A percentile compares a stretch with the other conserved stretches of the same genome.
phyloP scores from a whole-genome alignment of 1,140 invertebrate species.

The Vanessa tameamea region DNA sequence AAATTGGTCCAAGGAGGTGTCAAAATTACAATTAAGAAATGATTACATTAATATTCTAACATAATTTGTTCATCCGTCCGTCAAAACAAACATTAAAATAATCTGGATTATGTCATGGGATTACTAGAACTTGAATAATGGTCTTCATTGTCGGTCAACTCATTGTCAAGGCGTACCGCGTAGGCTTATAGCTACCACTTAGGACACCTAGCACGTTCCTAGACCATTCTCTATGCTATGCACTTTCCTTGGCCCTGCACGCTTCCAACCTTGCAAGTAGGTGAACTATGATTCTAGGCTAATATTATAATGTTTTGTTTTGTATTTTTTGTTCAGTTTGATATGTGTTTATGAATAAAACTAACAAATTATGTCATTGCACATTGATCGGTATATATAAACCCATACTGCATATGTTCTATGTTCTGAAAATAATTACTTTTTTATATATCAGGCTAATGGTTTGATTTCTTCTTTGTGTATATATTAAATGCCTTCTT shows the following conservation, averaged over 20 bases:
- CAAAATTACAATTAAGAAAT: background rate
- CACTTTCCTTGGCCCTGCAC: constrained; percentile 58
- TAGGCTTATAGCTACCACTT: constrained; percentile 42
- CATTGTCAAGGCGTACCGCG: constrained; percentile 44
- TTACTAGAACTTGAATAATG: constrained; percentile 74
- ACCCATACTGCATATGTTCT: too few relatives aligned
- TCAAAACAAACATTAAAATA: constrained; percentile 46
- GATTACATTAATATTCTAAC: background rate
- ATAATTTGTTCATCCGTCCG: background rate
- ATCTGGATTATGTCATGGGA: constrained; percentile 76
- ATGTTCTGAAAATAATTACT: too few relatives aligned
- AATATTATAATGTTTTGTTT: constrained; percentile 16
- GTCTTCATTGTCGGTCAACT: constrained; percentile 62
- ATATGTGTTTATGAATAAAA: too few relatives aligned
- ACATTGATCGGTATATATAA: too few relatives aligned
- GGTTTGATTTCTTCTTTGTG: too few relatives aligned
- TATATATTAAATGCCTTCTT: too few relatives aligned
- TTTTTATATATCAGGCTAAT: too few relatives aligned
- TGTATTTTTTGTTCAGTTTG: constrained; percentile 1
- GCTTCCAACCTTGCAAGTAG: constrained; percentile 65
- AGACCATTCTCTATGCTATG: constrained; percentile 66
- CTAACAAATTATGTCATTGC: too few relatives aligned
- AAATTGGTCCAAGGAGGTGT: too few relatives aligned
- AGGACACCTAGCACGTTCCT: constrained; percentile 59
- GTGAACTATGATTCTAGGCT: constrained; percentile 61